These are phyloP conservation scores for Apocheima hispidaria DNA, from an alignment of 2,888 invertebrate genomes.

Conservation along the genomic window DNA sequence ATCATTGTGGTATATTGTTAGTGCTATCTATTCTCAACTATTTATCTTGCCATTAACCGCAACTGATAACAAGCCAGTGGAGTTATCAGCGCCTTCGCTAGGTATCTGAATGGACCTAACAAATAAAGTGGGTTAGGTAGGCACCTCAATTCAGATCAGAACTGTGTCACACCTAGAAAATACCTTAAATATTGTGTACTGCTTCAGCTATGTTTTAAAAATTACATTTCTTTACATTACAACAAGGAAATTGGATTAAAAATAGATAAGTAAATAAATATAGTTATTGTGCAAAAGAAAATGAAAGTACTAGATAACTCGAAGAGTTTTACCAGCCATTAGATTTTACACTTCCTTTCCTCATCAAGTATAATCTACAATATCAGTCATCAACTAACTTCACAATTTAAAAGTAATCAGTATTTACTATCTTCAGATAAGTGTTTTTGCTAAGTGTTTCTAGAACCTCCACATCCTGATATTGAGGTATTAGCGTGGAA, in stretches of 20 bases:
- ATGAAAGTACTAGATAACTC: not conserved
- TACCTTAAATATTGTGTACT: not conserved
- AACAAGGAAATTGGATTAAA: not conserved
- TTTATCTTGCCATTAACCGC: slow-evolving; percentile 47
- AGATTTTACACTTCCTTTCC: not conserved
- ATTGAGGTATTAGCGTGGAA: slow-evolving; percentile 1
- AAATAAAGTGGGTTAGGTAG: slow-evolving; percentile 37
- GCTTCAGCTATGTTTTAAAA: not conserved
- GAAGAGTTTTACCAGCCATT: not conserved
- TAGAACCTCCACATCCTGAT: slow-evolving; percentile 11
- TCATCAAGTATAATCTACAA: not conserved
- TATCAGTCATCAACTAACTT: slow-evolving; percentile 11
- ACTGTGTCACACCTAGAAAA: not conserved
- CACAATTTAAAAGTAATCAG: slow-evolving; percentile 15
- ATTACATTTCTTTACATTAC: not conserved
- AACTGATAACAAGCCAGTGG: slow-evolving; percentile 42
- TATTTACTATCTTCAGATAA: slow-evolving; percentile 25
- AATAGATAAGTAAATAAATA: too few species aligned
- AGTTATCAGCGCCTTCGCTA: slow-evolving; percentile 44
- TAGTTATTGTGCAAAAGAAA: not conserved
- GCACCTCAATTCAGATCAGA: slow-evolving; percentile 3
- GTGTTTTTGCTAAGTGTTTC: slow-evolving; percentile 11
- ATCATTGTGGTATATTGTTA: slow-evolving; percentile 34
- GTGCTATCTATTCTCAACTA: slow-evolving; percentile 42
- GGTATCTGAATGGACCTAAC: slow-evolving; percentile 38